Evolutionary conservation across 2,797 vertebrate genomes (phyloP), one percentile per base, ranked within the genome.

Genomic region (Xenops minutus): DNA sequence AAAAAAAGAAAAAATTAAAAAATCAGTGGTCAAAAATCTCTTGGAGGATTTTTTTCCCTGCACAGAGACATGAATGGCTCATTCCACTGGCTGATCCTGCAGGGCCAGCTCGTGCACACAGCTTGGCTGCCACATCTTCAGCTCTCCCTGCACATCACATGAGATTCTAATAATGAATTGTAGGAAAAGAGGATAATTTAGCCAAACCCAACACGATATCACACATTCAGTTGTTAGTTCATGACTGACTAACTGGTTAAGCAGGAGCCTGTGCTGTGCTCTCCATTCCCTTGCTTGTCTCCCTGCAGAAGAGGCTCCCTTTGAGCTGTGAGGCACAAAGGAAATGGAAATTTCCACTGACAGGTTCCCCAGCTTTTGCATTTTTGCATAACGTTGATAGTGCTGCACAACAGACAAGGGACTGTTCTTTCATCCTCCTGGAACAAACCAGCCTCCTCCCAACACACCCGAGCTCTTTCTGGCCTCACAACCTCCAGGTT

Each of bases 341-440:
- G 66, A 87, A 88, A 91, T 59, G 92, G 86, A 96, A 96, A 91
- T 92, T 96, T 95, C 74, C 90, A 95, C 71, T 49, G 69, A 91
- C 73, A 89, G 80, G 76, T 93, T 93, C 43, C 61, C 46, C 61
- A 80, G 77, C 34, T 86, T 93, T 79, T 43, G 75, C 72, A 30
- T 93, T 94, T 95, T 89, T 91, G 36, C 72, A 63, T 88, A 92
- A 69, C 37, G 64, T 24, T 51, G 55, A 49, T 36, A 85, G 46
- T 23, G 17, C 85, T 52, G 76, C 59, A 52, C 54, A 82, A 44
- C 44, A 89, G 84, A 72, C 62, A 63, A 71, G 73, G 5, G 52
- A 54, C 75, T 94, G 62, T 68, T 80, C 84, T 85, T 94, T 95
- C 75, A 89, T 85, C 88, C 73, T 10, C 27, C 73, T 59, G 32